Evolutionary conservation across 2,797 vertebrate species (phyloP).

Genomic region (Chelon labrosus): DNA sequence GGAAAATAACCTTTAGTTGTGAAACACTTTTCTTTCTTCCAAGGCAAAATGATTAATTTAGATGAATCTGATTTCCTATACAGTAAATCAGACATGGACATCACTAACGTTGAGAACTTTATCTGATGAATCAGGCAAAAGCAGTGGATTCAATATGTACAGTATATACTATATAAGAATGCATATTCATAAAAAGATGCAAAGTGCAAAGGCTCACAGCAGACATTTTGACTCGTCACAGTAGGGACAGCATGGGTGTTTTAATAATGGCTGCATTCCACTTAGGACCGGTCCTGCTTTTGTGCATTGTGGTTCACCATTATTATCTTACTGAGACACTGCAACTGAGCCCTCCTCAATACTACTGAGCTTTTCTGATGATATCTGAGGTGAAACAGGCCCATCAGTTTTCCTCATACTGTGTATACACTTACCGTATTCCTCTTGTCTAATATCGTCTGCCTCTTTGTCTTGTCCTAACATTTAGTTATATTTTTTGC

Average conservation of each 20-base stretch:
- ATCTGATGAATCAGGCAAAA: constrained; percentile 15
- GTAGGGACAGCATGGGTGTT: too few species aligned
- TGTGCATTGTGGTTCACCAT: too few species aligned
- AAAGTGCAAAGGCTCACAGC: too few species aligned
- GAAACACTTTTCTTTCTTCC: not conserved
- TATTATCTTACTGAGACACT: too few species aligned
- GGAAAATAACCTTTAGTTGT: not conserved
- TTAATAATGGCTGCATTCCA: too few species aligned
- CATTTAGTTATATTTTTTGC: not conserved
- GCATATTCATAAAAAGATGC: too few species aligned
- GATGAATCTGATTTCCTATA: not conserved
- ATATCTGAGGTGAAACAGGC: too few species aligned
- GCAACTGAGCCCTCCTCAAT: too few species aligned
- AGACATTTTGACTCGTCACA: too few species aligned
- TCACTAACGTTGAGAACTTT: constrained; percentile 21
- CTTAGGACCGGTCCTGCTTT: too few species aligned
- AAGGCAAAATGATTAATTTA: not conserved
- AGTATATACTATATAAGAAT: too few species aligned
- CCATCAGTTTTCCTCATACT: not conserved
- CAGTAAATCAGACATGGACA: not conserved
- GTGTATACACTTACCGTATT: constrained; percentile 1
- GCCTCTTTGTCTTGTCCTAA: not conserved
- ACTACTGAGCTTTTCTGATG: too few species aligned
- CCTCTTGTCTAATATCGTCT: not conserved
- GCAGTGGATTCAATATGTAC: not conserved